A percentile compares a stretch with the other conserved stretches of the same genome.
Conservation (phyloP, 2,888 invertebrate species). For the Plebejus anna region DNA sequence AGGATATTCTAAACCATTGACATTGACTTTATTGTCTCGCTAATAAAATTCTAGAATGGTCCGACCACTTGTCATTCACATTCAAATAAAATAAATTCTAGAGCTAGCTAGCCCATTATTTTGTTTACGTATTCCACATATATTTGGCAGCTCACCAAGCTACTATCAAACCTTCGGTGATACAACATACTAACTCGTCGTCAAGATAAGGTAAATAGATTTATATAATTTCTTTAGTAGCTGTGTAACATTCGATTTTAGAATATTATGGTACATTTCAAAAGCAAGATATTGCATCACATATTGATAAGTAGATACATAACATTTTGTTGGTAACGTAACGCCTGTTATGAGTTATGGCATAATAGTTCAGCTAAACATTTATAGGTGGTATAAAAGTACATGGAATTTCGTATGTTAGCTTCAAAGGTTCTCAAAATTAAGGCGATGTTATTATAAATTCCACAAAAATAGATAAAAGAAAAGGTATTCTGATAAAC, state of each 20-base stretch:
- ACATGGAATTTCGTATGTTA: not conserved
- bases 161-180: constrained; percentile 13
- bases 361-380: not conserved
- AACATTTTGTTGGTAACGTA: too few species aligned
- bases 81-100: constrained; percentile 15
- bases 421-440: constrained; percentile 19
- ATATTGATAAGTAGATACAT: too few species aligned
- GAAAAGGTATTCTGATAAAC: constrained; percentile 30
- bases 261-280: not conserved
- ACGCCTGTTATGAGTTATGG: too few species aligned
- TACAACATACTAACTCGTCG: not conserved
- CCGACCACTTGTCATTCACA: constrained; percentile 20
- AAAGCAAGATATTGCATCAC: too few species aligned
- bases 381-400: not conserved
- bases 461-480: constrained; percentile 30
- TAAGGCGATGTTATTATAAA: constrained; percentile 28
- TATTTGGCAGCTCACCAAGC: constrained; percentile 25
- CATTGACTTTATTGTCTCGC: constrained; percentile 1
- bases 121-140: constrained; percentile 19
- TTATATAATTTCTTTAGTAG: not conserved
- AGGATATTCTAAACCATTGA: not conserved
- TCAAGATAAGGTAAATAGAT: constrained; percentile 7
- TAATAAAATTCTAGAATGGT: constrained; percentile 10
- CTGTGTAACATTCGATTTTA: not conserved
- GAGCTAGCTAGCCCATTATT: constrained; percentile 10